These are phyloP conservation scores for Bufo gargarizans DNA, from an alignment of 2,113 vertebrate genomes.

Conservation along the genomic window DNA sequence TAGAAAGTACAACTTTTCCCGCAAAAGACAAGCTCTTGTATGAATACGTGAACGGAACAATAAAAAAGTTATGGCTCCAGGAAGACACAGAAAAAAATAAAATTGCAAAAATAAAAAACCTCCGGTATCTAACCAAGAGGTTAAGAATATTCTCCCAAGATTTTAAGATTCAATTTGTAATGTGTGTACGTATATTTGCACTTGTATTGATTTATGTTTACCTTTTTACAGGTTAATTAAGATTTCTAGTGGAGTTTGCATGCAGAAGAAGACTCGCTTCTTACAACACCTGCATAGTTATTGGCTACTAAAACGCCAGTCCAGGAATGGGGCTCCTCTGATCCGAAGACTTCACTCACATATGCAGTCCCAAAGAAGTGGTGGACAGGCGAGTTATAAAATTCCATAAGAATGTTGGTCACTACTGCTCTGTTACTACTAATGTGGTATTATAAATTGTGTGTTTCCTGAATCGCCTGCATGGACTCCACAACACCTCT, in stretches of 20 bases:
- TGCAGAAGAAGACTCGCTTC: slow-evolving; percentile 96
- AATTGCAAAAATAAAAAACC: no score
- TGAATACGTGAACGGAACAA: no score
- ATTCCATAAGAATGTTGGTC: background rate
- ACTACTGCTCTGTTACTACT: background rate
- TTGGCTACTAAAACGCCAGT: slow-evolving; percentile 95
- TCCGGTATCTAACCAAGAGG: background rate
- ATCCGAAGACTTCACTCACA: slow-evolving; percentile 89
- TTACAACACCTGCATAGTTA: slow-evolving; percentile 95
- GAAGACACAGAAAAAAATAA: no score
- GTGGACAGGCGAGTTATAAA: slow-evolving; percentile 79
- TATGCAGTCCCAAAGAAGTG: slow-evolving; percentile 84
- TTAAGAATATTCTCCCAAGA: no score
- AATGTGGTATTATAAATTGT: background rate
- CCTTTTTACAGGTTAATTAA: slow-evolving; percentile 83
- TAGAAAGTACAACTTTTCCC: no score
- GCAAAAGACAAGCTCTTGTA: no score
- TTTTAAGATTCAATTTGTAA: background rate
- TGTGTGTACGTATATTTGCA: background rate
- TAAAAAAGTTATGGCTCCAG: no score
- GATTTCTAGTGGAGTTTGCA: slow-evolving; percentile 88
- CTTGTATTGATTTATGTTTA: background rate
- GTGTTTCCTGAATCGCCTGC: background rate
- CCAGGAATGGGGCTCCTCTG: slow-evolving; percentile 91
- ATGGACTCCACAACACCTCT: no score